These are phyloP conservation scores for Belgica antarctica DNA, from an alignment of 2,888 invertebrate species.

Conservation along the genomic window DNA sequence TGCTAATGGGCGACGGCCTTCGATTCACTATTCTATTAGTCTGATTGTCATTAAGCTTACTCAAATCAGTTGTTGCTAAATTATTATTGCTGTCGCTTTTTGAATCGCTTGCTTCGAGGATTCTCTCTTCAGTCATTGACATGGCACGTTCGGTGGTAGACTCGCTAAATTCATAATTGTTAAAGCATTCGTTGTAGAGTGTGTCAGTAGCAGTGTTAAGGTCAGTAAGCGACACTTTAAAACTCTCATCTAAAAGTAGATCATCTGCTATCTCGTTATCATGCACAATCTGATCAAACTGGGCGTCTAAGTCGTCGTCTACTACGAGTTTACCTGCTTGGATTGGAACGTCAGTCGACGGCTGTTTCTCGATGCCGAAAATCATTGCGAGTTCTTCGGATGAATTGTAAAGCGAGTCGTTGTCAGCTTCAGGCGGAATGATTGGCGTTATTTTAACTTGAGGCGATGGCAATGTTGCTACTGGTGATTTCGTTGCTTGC, in stretches of 20 bases:
- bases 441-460: conserved; percentile 34
- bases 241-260: conserved; percentile 34
- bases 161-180: conserved; percentile 34
- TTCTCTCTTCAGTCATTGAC: conserved; percentile 14
- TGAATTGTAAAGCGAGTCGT: conserved; percentile 62
- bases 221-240: conserved; percentile 38
- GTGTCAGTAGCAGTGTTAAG: conserved; percentile 30
- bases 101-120: neutral
- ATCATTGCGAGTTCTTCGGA: conserved; percentile 65
- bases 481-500: conserved; percentile 45
- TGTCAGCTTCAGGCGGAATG: too few relatives aligned
- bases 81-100: conserved; percentile 21
- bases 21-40: conserved; percentile 30
- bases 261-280: conserved; percentile 38
- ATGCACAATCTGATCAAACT: conserved; percentile 41
- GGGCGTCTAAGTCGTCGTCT: conserved; percentile 38
- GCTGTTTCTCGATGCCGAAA: conserved; percentile 55
- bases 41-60: conserved; percentile 33
- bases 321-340: conserved; percentile 31
- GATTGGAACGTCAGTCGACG: conserved; percentile 12
- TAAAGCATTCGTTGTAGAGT: conserved; percentile 29
- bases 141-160: conserved; percentile 5
- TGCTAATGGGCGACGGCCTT: conserved; percentile 45
- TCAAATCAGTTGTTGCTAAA: conserved; percentile 30
- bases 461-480: neutral